Evolutionary conservation across 2,888 invertebrate genomes (phyloP).

Genomic region (Phaedon cochleariae): DNA sequence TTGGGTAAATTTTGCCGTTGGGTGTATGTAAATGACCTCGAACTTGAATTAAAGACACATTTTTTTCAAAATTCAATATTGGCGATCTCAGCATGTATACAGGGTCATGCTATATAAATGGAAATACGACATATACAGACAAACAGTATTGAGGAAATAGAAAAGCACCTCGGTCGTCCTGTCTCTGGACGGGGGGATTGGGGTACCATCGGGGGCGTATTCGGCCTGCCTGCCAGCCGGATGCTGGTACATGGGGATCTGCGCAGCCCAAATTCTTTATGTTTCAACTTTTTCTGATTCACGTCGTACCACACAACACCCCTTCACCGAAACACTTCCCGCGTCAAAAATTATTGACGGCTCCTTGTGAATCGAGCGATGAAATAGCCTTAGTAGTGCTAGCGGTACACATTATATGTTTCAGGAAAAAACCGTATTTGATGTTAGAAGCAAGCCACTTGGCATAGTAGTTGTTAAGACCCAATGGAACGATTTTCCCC

Average conservation of each 20-base stretch:
- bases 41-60: no score
- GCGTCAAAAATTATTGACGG: no score
- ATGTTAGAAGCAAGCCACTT: no score
- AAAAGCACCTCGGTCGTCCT: constrained; percentile 63
- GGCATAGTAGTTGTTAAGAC: no score
- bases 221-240: constrained; percentile 65
- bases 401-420: no score
- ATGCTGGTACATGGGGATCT: constrained; percentile 72
- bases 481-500: no score
- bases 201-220: constrained; percentile 62
- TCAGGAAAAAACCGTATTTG: no score
- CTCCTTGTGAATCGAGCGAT: no score
- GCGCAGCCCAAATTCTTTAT: constrained; percentile 62
- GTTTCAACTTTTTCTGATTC: constrained; percentile 25
- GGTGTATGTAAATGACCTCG: no score
- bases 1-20: no score
- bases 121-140: constrained; percentile 41
- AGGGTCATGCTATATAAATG: constrained; percentile 40
- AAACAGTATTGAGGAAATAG: constrained; percentile 72
- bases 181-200: constrained; percentile 62
- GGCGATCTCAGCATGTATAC: constrained; percentile 23
- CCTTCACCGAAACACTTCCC: no score
- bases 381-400: no score
- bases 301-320: constrained; percentile 30
- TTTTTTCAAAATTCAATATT: not conserved